Evolutionary conservation across 2,113 vertebrate species (phyloP).

Genomic region (Cyphomyrus plagiostoma): DNA sequence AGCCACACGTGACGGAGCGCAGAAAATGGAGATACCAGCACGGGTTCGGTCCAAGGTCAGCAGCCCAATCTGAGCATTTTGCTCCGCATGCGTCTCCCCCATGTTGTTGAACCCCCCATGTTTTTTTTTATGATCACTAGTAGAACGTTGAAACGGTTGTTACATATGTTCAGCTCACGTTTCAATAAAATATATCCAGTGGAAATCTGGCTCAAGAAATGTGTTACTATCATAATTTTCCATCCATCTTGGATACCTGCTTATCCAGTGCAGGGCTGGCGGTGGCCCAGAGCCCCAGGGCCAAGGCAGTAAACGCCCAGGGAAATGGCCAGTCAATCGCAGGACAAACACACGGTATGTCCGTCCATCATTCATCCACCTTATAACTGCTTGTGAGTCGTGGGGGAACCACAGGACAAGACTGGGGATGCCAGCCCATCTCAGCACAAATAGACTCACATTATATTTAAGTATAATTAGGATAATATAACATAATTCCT

Average conservation of each 20-base stretch:
- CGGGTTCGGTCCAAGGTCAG: background rate
- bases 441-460: background rate
- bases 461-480: background rate
- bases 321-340: background rate
- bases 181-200: conserved; percentile 4
- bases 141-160: background rate
- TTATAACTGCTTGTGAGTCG: background rate
- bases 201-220: background rate
- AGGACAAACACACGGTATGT: background rate
- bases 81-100: background rate
- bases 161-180: conserved; percentile 6
- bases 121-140: background rate
- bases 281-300: background rate
- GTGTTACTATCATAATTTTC: background rate
- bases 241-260: background rate
- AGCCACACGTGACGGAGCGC: conserved; percentile 21
- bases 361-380: background rate
- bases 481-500: background rate
- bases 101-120: too few species aligned
- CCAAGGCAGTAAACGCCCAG: background rate
- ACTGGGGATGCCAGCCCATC: background rate
- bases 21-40: conserved; percentile 5
- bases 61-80: background rate
- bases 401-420: background rate
- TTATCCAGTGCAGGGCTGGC: background rate